These are phyloP conservation scores for Steinernema carpocapsae DNA, from an alignment of 2,888 invertebrate species.

Conservation along the genomic window DNA sequence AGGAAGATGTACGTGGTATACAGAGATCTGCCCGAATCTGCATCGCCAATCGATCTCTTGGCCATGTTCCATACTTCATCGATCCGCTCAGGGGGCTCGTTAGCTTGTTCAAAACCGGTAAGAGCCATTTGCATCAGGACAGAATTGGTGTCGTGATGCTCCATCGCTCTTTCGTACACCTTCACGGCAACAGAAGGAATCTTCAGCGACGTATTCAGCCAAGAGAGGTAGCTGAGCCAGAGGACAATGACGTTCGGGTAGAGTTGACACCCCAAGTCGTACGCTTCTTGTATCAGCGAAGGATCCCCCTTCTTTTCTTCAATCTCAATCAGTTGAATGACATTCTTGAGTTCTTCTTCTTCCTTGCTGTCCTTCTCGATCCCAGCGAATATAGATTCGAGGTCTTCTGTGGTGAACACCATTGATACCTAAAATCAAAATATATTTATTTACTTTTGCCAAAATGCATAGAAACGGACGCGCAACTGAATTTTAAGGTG, in stretches of 20 bases:
- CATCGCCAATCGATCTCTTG: conserved; percentile 38
- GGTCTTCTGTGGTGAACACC: conserved; percentile 2
- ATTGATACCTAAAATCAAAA: not conserved
- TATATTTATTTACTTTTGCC: too few relatives aligned
- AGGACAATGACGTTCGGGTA: conserved; percentile 20
- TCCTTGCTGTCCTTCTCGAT: not conserved
- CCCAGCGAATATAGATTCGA: not conserved
- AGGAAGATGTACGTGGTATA: conserved; percentile 56
- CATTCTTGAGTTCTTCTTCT: not conserved
- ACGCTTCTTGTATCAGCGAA: conserved; percentile 29
- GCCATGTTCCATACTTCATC: conserved; percentile 42
- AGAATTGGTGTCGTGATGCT: conserved; percentile 78
- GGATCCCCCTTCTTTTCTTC: conserved; percentile 35
- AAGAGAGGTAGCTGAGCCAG: conserved; percentile 53
- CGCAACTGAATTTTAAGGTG: too few relatives aligned
- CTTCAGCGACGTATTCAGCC: conserved; percentile 49
- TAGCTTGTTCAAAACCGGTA: conserved; percentile 75
- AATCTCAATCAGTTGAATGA: conserved; percentile 15
- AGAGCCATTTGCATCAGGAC: conserved; percentile 79
- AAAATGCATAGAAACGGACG: too few relatives aligned
- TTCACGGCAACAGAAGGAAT: conserved; percentile 38
- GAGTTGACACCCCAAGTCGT: conserved; percentile 20
- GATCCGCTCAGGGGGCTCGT: conserved; percentile 39
- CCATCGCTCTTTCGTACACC: conserved; percentile 32
- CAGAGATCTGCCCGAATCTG: conserved; percentile 50